Percentiles rank a stretch among this genome's conserved stretches.
Conservation (phyloP, 2,113 vertebrate species). For the Thunnus thynnus region DNA sequence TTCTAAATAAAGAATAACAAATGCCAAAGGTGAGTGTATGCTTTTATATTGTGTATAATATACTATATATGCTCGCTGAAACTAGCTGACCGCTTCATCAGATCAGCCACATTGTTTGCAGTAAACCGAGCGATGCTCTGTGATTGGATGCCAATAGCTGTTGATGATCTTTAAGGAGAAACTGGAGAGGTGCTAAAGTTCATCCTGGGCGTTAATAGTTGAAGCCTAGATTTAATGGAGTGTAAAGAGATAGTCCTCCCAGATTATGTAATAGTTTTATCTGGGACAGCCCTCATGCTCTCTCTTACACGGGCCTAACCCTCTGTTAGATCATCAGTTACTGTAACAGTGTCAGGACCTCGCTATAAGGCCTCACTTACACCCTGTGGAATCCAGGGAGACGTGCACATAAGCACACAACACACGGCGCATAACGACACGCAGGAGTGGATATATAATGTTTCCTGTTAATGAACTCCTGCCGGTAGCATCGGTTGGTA, state of each 20-base stretch:
- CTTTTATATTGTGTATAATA: no score
- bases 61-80: not conserved
- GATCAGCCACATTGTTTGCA: conserved; percentile 3
- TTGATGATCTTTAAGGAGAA: conserved; percentile 56
- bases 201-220: conserved; percentile 46
- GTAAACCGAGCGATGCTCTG: not conserved
- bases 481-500: conserved; percentile 29
- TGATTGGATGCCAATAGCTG: conserved; percentile 46
- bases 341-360: conserved; percentile 45
- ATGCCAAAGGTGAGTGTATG: not conserved
- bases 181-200: conserved; percentile 64
- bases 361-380: conserved; percentile 24
- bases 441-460: conserved; percentile 9
- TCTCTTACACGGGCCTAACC: conserved; percentile 20
- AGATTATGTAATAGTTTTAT: conserved; percentile 73
- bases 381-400: conserved; percentile 21
- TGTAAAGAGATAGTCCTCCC: conserved; percentile 71
- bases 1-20: conserved; percentile 9
- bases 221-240: conserved; percentile 61
- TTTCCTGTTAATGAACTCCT: conserved; percentile 42
- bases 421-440: not conserved
- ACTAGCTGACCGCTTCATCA: not conserved
- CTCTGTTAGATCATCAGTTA: conserved; percentile 52
- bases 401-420: conserved; percentile 30
- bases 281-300: conserved; percentile 42